Percentiles rank a stretch among this genome's conserved stretches.
Evolutionary conservation across 2,797 vertebrate genomes (phyloP).

Genomic region (Rhinatrema bivittatum): DNA sequence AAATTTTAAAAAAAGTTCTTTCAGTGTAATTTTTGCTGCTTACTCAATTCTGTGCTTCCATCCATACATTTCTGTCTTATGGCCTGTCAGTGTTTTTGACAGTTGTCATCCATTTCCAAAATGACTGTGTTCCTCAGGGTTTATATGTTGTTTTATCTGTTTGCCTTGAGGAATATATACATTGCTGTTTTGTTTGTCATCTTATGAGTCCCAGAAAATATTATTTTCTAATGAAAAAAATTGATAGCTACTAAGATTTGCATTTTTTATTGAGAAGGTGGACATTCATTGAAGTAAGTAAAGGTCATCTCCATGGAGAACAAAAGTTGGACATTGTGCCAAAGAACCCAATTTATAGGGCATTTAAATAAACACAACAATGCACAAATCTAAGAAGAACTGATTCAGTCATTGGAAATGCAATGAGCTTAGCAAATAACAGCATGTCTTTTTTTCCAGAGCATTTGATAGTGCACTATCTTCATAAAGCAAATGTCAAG

Average conservation of each 20-base stretch:
- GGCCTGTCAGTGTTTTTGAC: constrained; percentile 31
- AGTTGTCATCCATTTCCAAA: constrained; percentile 40
- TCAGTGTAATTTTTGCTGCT: not conserved
- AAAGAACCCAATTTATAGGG: not conserved
- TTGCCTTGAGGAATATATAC: constrained; percentile 25
- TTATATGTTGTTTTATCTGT: constrained; percentile 16
- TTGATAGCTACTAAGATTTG: not conserved
- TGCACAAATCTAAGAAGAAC: constrained; percentile 4
- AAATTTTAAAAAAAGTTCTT: not conserved
- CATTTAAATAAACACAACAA: constrained; percentile 1
- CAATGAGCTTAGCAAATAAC: constrained; percentile 9
- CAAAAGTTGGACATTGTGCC: not conserved
- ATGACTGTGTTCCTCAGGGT: constrained; percentile 14
- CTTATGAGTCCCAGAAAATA: not conserved
- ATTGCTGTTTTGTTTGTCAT: not conserved
- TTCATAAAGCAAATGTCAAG: constrained; percentile 19
- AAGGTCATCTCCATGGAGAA: not conserved
- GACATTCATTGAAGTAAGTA: not conserved
- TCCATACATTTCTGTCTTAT: constrained; percentile 28
- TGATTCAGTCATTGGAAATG: constrained; percentile 10
- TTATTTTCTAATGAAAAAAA: not conserved
- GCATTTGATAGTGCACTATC: not conserved
- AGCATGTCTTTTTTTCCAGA: no score
- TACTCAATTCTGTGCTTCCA: constrained; percentile 23
- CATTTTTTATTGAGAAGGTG: not conserved